Evolutionary conservation across 2,113 vertebrate genomes (phyloP), one percentile per base, ranked within the genome.

Genomic region (Nerophis ophidion): DNA sequence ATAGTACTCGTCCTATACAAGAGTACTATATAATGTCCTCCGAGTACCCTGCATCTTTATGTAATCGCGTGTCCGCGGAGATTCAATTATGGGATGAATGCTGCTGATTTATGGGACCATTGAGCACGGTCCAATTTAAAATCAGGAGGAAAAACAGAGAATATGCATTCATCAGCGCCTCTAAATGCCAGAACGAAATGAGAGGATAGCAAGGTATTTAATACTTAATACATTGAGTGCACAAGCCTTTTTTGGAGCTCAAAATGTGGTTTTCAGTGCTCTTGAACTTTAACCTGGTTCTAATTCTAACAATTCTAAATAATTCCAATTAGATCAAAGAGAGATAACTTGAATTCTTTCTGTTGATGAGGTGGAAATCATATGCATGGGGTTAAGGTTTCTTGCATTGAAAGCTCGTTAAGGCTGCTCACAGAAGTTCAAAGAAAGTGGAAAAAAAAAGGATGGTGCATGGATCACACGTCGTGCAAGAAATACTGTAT

Each of bases 351-450:
- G 48, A 72, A 62, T 77, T 70, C 49, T 65, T 65, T 85, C 83
- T 77, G 77, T 79, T 81, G 83, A 86, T 88, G 86, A 88, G 74
- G 72, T 66, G 68, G 60, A 66, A 83, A 82, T 70, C 68, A 73
- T 68, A 81, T 81, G 67, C 76, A 77, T 46, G 51, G 60, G 53
- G 56, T 48, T 68, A 66, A 50, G 63, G 71, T 79, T 77, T 26
- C 73, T 63, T 74, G 42, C 76, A 70, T 59, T 58, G 77, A 70
- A 82, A 68, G 72, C 83, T 86, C 79, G 84, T 89, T 86, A 84
- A 75, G 26, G 56, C 51, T 51, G 40, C 40, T 73, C 66, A 68
- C 66, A 70, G 42, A 69, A 72, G 35, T 16, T 54, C 63, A 60
- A 62, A 11, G 38, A 60, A 66, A 63, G 56, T 16, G 52, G 38